Evolutionary conservation across 1,140 invertebrate genomes (phyloP).

Genomic region (Meteorus sp.): DNA sequence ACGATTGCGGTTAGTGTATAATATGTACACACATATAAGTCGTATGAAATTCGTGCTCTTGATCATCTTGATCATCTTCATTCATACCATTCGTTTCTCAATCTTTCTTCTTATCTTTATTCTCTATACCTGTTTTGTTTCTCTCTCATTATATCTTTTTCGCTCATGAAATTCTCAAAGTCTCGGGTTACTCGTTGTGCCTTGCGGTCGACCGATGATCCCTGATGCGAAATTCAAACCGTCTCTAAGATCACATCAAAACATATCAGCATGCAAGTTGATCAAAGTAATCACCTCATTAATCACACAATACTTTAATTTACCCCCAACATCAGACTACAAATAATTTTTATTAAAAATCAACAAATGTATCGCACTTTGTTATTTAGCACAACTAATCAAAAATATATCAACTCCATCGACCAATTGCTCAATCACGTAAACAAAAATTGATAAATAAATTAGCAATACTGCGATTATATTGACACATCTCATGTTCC

Average conservation of each 20-base stretch:
- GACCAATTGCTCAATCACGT: too few relatives aligned
- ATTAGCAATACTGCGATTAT: too few relatives aligned
- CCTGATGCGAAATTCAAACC: slow-evolving; percentile 20
- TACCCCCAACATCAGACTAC: neutral
- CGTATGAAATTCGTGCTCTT: too few relatives aligned
- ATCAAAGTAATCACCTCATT: slow-evolving; percentile 23
- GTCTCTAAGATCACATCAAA: slow-evolving; percentile 17
- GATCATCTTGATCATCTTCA: too few relatives aligned
- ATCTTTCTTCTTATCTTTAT: neutral
- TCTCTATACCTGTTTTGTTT: neutral
- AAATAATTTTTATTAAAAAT: neutral
- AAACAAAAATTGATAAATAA: too few relatives aligned
- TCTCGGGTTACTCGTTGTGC: slow-evolving; percentile 13
- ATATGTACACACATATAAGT: too few relatives aligned
- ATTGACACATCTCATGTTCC: too few relatives aligned
- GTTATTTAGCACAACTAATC: too few relatives aligned
- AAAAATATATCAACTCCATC: too few relatives aligned
- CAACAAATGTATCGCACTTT: too few relatives aligned
- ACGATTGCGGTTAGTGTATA: neutral
- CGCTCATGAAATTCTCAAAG: slow-evolving; percentile 21
- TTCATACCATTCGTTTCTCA: too few relatives aligned
- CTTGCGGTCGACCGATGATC: slow-evolving; percentile 18
- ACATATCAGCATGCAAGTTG: slow-evolving; percentile 18
- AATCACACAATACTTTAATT: slow-evolving; percentile 8
- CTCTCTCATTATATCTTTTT: slow-evolving; percentile 1